Base-by-base conservation (phyloP, 2,113 vertebrate species). In the Prunella himalayana region DNA sequence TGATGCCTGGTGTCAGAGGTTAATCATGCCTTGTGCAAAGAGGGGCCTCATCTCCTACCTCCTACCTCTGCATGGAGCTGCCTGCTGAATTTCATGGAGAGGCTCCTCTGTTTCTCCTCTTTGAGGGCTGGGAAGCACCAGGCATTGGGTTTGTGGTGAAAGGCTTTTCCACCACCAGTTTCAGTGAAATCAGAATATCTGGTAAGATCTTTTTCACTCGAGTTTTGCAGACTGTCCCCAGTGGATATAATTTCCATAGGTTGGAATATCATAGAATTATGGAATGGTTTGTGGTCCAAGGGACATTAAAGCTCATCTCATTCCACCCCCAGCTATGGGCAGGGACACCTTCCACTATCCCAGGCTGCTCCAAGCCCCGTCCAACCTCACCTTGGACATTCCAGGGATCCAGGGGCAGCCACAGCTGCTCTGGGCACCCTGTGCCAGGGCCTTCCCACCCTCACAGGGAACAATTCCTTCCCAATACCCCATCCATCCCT, bases 281-380 rank as follows among this genome's bases (percentile, higher is more conserved):
- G 33, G 47, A 23, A 42, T 54, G 18, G 31, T 33, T 69, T 90
- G 41, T 8, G 14, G 35, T 35, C 31, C 7, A 47, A 61, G 47
- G 20, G 18, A 61, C 17, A 3, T 69, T 61, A 42, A 42, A 49
- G 7, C 0, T 2, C 8, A 23, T 49, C 49, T 0, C 1, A 1
- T 53, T 2, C 45, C 24, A n/a, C 7, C 8, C 37, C 23, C 0
- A 0, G 44, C 37, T 27, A n/a, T 21, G 19, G 39, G 4, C 53
- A 45, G n/a, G 24, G n/a, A 53, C 78, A 41, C 1, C 12, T 83
- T 2, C 56, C 56, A 37, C 8, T 8, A 0, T 9, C 18, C 35
- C 42, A 56, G 31, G 8, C 0, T 33, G 10, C 13, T 83, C 41
- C 53, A 22, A 61, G 6, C 1, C 21, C 9, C 0, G 0, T 53